Base-by-base conservation (phyloP, 2,797 vertebrate species). In the Pseudochirops cupreus region DNA sequence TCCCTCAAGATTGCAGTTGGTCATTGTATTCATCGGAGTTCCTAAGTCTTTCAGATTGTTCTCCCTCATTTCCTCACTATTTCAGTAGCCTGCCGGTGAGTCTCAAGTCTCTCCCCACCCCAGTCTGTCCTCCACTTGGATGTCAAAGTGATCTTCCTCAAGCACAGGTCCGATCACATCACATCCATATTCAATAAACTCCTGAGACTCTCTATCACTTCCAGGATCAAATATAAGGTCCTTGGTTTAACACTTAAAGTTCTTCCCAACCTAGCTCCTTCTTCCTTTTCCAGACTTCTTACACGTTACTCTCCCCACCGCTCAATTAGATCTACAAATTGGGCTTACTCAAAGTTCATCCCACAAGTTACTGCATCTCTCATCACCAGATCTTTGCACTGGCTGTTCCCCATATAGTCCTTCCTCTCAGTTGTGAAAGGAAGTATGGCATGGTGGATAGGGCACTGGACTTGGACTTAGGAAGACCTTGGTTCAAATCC, bases 221-320 rank as follows among this genome's bases (percentile, higher is more conserved):
- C 67, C n/a, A 39, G 67, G 67, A 74, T 31, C n/a, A 74, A 74
- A 18, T 46, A 82, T 39, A 26, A 46, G 46, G 9, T 87, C 9
- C 18, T 87, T 11, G 21, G 24, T 46, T 87, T 50, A 39, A 87
- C 74, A 82, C n/a, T 39, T 7, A 26, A 67, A 82, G 74, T 87
- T 87, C 74, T 82, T 82, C 7, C 67, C 67, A 82, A 82, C 18
- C 62, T n/a, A 18, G 33, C n/a, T 0, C n/a, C n/a, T 82, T 82
- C n/a, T 16, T 39, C 67, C n/a, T 82, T 82, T 82, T 3, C 21
- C 16, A 82, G n/a, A 82, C 18, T 24, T 82, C 6, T 46, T 39
- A 39, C 67, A 46, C 0, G 0, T 21, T 18, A 39, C 67, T 24
- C n/a, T n/a, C 5, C 1, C n/a, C 5, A 5, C 16, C 67, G 2